Conservation (phyloP, 2,113 vertebrate species). For the Parotia lawesii region DNA sequence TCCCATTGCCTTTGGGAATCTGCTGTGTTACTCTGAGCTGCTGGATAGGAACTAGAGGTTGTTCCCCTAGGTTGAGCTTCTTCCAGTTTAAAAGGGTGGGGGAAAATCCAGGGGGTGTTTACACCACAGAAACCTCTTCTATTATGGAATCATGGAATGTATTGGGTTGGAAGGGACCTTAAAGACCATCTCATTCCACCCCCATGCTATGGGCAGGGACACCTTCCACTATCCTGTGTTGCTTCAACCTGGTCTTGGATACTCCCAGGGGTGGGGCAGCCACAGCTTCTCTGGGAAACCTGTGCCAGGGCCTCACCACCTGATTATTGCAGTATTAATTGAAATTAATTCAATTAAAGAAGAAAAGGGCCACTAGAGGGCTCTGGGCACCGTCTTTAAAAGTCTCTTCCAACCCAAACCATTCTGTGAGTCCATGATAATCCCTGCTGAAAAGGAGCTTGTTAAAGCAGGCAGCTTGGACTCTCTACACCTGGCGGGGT, state of each 20-base stretch:
- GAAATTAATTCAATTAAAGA: background rate
- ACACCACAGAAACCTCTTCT: background rate
- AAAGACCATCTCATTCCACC: background rate
- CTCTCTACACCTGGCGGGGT: accelerated
- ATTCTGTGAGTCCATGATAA: background rate
- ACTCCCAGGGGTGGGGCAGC: background rate
- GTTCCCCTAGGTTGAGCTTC: background rate
- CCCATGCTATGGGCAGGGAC: background rate
- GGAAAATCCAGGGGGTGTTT: accelerated
- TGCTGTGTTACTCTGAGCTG: background rate
- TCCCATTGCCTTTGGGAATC: background rate
- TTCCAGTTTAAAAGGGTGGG: accelerated
- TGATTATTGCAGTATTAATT: background rate
- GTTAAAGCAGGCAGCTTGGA: background rate
- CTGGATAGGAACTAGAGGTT: background rate
- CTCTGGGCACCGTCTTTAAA: background rate
- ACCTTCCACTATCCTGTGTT: background rate
- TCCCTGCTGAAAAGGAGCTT: background rate
- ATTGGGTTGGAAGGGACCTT: background rate
- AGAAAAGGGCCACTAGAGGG: background rate
- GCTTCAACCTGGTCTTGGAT: background rate
- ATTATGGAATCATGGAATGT: background rate
- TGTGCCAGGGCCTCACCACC: background rate
- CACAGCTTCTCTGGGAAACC: background rate
- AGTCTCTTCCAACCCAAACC: background rate